These are phyloP conservation scores for Tauraco hartlaubi DNA, from an alignment of 2,797 vertebrate genomes.

Conservation along the genomic window DNA sequence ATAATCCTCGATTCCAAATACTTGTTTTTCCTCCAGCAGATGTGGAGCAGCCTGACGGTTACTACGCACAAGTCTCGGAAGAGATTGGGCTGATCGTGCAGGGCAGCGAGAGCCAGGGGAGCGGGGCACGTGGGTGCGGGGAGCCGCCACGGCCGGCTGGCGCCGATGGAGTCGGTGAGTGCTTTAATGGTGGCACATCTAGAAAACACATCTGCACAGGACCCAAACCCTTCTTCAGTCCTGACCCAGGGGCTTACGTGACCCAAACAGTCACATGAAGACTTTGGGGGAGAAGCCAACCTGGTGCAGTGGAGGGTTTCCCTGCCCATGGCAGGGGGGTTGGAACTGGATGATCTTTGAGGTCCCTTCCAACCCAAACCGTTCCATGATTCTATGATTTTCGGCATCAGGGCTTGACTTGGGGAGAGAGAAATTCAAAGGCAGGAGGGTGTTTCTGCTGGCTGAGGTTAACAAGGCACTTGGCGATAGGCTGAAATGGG, in stretches of 20 bases:
- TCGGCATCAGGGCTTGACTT: neutral
- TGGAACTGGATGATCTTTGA: too few species aligned
- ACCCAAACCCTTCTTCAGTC: neutral
- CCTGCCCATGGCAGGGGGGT: too few species aligned
- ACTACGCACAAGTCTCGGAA: conserved; percentile 83
- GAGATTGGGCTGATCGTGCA: conserved; percentile 84
- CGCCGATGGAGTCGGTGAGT: neutral
- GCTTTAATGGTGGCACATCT: fast-evolving
- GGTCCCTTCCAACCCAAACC: too few species aligned
- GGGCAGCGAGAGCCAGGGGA: neutral
- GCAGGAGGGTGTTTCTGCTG: neutral
- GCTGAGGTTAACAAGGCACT: neutral
- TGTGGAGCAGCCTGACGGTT: conserved; percentile 9
- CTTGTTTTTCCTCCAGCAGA: neutral
- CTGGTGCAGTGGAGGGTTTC: too few species aligned
- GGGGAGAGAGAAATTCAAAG: neutral
- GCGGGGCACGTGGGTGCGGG: fast-evolving
- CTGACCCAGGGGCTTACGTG: fast-evolving
- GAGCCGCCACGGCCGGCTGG: neutral
- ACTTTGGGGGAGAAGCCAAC: neutral
- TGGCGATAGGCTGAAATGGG: neutral
- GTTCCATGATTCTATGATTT: neutral
- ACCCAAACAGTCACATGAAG: fast-evolving
- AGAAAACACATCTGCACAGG: fast-evolving
- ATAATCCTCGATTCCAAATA: fast-evolving